Evolutionary conservation across 2,113 vertebrate species (phyloP), one percentile per base, ranked within the genome.

Genomic region (Hemichromis elongatus): DNA sequence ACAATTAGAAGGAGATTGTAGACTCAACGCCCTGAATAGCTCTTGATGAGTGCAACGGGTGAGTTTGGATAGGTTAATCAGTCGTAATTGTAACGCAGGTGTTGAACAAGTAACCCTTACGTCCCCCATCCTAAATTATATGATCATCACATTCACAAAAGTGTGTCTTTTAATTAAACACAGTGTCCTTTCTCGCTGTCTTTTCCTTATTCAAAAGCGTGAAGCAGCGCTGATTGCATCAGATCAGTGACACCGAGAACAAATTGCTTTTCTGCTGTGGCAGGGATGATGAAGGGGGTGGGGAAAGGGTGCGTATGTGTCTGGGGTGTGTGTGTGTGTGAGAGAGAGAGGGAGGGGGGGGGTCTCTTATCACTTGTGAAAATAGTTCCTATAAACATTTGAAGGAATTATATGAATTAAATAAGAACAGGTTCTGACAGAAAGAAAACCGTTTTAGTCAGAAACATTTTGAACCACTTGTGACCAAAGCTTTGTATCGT

Each of bases 171-270:
- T 94, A 93, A 95, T 93, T 94, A 95, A 94, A 94, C 89, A 84
- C 87, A 66, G 88, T 77, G 90, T 92, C 92, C 88, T 86, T 86
- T 90, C 73, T 77, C 56, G 42, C 63, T 89, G 68, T 81, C 70
- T 82, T 83, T 84, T 87, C 84, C 86, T 83, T 78, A 73, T 82
- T 92, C 85, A 92, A 81, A 80, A 88, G 91, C 87, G 77, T 95
- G 95, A 95, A 94, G 94, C 94, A 87, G 85, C 68, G 68, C 92
- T 95, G 94, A 95, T 94, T 94, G 92, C 92, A 84, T 94, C 91
- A 89, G 92, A 94, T 95, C 94, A 88, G 26, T 89, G 87, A 90
- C 91, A 94, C 87, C 80, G n/a, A 91, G 91, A 96, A 92, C 91
- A 96, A 95, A 95, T 93, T 94, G 92, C 94, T 95, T 95, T 95